These are phyloP conservation scores for Leptopilina myrica DNA, from an alignment of 2,888 invertebrate genomes.

Conservation along the genomic window DNA sequence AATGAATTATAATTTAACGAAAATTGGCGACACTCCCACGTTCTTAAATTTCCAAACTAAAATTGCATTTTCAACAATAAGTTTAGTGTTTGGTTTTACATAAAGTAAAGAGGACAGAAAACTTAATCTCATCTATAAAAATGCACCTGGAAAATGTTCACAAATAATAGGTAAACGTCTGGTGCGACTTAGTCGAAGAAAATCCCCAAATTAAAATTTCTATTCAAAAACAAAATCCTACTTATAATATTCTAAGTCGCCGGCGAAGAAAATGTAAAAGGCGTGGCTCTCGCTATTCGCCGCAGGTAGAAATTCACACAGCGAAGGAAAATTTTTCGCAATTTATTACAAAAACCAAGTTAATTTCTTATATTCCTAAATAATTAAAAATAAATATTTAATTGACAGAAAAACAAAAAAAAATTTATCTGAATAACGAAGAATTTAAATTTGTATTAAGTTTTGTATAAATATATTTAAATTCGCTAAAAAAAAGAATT, in stretches of 20 bases:
- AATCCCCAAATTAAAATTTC: constrained; percentile 6
- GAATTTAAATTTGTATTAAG: too few species aligned
- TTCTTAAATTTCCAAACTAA: neutral
- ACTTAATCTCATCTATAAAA: neutral
- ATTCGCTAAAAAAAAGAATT: too few species aligned
- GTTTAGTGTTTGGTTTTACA: neutral
- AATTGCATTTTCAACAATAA: neutral
- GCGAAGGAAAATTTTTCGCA: neutral
- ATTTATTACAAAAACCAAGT: neutral
- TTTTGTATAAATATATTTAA: too few species aligned
- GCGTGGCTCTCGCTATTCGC: neutral
- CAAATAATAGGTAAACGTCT: constrained; percentile 2
- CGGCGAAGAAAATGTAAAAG: too few species aligned
- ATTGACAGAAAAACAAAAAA: neutral
- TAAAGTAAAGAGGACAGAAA: neutral
- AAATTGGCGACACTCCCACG: neutral
- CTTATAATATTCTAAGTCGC: neutral
- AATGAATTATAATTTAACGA: too few species aligned
- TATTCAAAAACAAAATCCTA: neutral
- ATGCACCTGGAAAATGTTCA: neutral
- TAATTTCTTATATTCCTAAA: too few species aligned
- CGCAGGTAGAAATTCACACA: neutral
- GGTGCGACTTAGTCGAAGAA: neutral
- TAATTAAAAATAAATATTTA: neutral
- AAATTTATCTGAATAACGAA: neutral